Conservation (phyloP, 1,140 invertebrate species). For the Propsilocerus akamusi region DNA sequence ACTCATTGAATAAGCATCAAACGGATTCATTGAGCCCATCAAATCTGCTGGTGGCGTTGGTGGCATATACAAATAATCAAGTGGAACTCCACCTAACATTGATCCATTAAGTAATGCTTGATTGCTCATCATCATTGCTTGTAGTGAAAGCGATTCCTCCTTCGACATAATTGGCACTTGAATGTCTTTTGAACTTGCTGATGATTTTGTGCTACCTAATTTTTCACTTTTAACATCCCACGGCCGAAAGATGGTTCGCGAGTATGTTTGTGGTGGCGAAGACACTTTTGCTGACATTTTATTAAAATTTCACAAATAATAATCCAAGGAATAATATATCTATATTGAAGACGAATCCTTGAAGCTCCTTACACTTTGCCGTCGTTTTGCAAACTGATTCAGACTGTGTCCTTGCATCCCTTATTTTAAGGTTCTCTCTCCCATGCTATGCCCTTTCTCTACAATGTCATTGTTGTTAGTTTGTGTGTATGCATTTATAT, state of each 20-base stretch:
- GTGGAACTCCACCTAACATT: slow-evolving; percentile 15
- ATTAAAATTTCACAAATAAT: not conserved
- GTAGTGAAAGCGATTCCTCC: slow-evolving; percentile 7
- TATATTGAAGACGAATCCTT: not conserved
- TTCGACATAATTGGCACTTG: not conserved
- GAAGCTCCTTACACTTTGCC: not conserved
- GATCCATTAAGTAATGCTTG: slow-evolving; percentile 11
- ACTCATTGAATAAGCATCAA: slow-evolving; percentile 17
- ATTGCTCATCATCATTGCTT: slow-evolving; percentile 8
- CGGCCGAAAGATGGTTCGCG: slow-evolving; percentile 20
- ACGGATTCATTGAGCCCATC: slow-evolving; percentile 10
- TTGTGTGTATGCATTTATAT: not conserved
- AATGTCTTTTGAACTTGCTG: not conserved
- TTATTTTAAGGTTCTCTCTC: not conserved
- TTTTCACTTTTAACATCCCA: slow-evolving; percentile 16
- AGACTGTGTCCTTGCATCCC: not conserved
- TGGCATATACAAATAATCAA: slow-evolving; percentile 12
- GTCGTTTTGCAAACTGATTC: not conserved
- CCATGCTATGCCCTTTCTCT: not conserved
- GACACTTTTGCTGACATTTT: not conserved
- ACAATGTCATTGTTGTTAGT: slow-evolving; percentile 1
- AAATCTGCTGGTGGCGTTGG: slow-evolving; percentile 7
- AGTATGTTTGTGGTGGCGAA: slow-evolving; percentile 22
- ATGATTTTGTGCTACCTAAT: not conserved
- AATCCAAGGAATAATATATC: not conserved